A percentile compares a stretch with the other conserved stretches of the same genome.
Evolutionary conservation across 2,888 invertebrate genomes (phyloP).

Genomic region (Pogonocherus hispidulus): DNA sequence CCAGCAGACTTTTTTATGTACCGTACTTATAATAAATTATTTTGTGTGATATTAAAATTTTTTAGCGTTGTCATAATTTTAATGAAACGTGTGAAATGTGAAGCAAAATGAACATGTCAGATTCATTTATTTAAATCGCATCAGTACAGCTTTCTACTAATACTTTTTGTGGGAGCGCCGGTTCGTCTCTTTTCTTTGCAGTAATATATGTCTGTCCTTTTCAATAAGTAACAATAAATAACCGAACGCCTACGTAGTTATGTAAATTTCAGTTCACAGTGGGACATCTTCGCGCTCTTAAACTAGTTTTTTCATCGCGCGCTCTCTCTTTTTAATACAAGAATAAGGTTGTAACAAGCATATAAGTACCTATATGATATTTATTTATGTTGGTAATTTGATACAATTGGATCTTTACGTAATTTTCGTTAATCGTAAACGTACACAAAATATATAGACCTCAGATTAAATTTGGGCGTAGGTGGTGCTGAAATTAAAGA

Average conservation of each 20-base stretch:
- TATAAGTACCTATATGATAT: neutral
- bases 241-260: constrained; percentile 47
- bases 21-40: too few species aligned
- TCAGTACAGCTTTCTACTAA: constrained; percentile 18
- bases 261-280: constrained; percentile 48
- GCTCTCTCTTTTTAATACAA: neutral
- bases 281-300: constrained; percentile 37
- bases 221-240: constrained; percentile 46
- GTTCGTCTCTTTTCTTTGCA: constrained; percentile 31
- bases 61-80: too few species aligned
- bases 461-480: neutral
- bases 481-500: too few species aligned
- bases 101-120: constrained; percentile 4
- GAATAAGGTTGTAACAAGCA: neutral
- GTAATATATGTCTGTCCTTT: constrained; percentile 35
- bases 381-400: neutral
- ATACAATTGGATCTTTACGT: neutral
- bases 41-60: too few species aligned
- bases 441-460: neutral
- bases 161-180: constrained; percentile 39
- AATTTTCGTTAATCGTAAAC: neutral
- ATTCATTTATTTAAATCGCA: constrained; percentile 1
- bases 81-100: too few species aligned
- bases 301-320: constrained; percentile 3
- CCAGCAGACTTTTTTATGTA: too few species aligned